Conservation (phyloP, 1,140 invertebrate genomes). For the Euwallacea similis region DNA sequence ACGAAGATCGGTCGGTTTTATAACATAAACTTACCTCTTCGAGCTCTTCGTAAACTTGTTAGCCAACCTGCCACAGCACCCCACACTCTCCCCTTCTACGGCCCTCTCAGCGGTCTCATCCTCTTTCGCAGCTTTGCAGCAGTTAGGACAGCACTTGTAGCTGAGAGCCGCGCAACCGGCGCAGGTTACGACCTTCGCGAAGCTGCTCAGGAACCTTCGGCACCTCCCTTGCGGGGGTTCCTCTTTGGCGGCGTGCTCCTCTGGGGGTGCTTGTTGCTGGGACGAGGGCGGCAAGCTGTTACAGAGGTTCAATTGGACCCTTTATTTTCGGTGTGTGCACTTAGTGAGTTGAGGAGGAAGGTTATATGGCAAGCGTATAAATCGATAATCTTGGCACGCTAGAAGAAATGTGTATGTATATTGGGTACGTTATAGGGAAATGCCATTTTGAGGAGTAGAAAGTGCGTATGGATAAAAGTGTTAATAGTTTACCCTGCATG, state of each 20-base stretch:
- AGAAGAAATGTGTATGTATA: background rate
- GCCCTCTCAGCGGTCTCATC: slow-evolving; percentile 7
- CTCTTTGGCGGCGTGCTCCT: slow-evolving; percentile 38
- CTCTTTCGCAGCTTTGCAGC: slow-evolving; percentile 18
- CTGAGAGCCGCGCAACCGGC: slow-evolving; percentile 41
- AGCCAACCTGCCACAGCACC: slow-evolving; percentile 20
- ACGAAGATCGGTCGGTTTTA: background rate
- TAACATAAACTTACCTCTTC: background rate
- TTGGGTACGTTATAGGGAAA: background rate
- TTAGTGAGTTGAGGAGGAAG: no score
- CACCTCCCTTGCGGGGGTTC: slow-evolving; percentile 35
- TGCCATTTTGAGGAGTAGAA: background rate
- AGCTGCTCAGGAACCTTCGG: slow-evolving; percentile 43
- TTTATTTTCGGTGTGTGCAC: no score
- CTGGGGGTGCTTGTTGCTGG: slow-evolving; percentile 24
- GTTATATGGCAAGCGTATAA: background rate
- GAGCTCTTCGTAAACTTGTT: background rate
- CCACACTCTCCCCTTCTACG: slow-evolving; percentile 2
- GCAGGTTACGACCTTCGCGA: slow-evolving; percentile 43
- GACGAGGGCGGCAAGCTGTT: slow-evolving; percentile 46
- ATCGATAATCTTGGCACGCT: background rate
- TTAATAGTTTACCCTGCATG: slow-evolving; percentile 44
- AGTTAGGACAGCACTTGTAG: slow-evolving; percentile 40
- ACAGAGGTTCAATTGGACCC: no score
- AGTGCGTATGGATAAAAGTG: slow-evolving; percentile 17